phyloP scores from a whole-genome alignment of 2,888 invertebrate species.

The Ctena decussata region DNA sequence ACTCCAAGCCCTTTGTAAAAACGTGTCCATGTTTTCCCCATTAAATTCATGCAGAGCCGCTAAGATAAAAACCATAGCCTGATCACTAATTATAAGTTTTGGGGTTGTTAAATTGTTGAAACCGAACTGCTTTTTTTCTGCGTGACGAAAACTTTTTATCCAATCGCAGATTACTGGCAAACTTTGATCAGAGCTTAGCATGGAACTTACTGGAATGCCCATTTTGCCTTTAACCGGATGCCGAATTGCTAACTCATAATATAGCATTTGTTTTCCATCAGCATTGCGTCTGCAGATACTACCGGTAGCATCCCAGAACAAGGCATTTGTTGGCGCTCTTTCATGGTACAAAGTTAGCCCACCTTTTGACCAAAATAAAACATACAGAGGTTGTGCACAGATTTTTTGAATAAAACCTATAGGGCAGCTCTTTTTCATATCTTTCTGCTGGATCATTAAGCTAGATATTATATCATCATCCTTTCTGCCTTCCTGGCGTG shows the following conservation, averaged over 20 bases:
- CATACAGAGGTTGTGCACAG: not conserved
- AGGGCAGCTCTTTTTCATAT: not conserved
- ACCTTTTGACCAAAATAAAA: conserved; percentile 11
- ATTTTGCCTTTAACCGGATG: conserved; percentile 31
- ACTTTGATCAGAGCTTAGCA: conserved; percentile 12
- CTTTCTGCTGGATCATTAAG: not conserved
- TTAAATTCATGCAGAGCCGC: conserved; percentile 18
- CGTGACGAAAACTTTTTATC: not conserved
- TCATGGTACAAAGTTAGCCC: conserved; percentile 4
- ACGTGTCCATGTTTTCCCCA: not conserved
- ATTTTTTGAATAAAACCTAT: conserved; percentile 26
- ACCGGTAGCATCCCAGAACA: conserved; percentile 36
- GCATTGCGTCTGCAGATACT: conserved; percentile 2
- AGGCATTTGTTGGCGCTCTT: not conserved
- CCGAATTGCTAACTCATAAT: conserved; percentile 23
- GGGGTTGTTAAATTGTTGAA: not conserved
- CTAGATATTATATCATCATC: not conserved
- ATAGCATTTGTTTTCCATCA: not conserved
- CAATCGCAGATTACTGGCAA: not conserved
- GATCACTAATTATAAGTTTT: not conserved
- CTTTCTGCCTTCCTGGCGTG: not conserved
- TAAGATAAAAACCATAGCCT: not conserved
- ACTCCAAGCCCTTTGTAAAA: not conserved
- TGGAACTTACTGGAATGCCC: conserved; percentile 20
- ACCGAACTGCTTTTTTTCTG: not conserved